Evolutionary conservation across 2,113 vertebrate genomes (phyloP).

Genomic region (Merops nubicus): DNA sequence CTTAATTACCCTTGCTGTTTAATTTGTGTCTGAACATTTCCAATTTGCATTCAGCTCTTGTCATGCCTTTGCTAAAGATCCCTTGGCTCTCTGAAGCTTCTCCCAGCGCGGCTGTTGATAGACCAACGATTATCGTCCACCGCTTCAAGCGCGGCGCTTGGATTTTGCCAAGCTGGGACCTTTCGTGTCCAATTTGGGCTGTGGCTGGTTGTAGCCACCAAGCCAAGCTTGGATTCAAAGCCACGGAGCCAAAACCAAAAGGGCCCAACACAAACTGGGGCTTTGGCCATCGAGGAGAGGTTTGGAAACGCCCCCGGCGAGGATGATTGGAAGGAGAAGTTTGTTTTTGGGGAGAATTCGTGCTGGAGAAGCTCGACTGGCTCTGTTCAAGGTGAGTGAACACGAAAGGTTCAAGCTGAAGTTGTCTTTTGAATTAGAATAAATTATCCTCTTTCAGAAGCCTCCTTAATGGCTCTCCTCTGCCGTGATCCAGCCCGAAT

Average conservation of each 20-base stretch:
- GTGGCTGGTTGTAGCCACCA: background rate
- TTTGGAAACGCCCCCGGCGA: background rate
- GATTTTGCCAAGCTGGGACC: background rate
- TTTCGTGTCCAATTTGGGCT: background rate
- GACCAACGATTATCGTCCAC: background rate
- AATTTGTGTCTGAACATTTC: background rate
- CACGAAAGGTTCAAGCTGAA: conserved; percentile 20
- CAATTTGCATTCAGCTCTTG: background rate
- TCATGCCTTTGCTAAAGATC: background rate
- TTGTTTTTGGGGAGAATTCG: background rate
- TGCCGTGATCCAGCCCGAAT: background rate
- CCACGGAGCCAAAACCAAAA: background rate
- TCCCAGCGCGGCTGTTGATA: background rate
- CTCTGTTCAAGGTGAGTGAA: conserved; percentile 52
- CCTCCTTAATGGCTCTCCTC: conserved; percentile 18
- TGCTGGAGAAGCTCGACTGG: rapidly evolving
- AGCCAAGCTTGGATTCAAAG: background rate
- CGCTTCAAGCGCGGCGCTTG: background rate
- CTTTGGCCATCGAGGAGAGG: background rate
- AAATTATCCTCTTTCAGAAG: conserved; percentile 9
- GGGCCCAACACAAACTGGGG: rapidly evolving
- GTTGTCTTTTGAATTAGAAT: conserved; percentile 36
- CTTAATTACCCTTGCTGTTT: conserved; percentile 4
- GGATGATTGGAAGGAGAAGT: background rate
- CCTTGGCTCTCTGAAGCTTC: background rate